phyloP scores from a whole-genome alignment of 2,888 invertebrate genomes.

The Megastigmus dorsalis region DNA sequence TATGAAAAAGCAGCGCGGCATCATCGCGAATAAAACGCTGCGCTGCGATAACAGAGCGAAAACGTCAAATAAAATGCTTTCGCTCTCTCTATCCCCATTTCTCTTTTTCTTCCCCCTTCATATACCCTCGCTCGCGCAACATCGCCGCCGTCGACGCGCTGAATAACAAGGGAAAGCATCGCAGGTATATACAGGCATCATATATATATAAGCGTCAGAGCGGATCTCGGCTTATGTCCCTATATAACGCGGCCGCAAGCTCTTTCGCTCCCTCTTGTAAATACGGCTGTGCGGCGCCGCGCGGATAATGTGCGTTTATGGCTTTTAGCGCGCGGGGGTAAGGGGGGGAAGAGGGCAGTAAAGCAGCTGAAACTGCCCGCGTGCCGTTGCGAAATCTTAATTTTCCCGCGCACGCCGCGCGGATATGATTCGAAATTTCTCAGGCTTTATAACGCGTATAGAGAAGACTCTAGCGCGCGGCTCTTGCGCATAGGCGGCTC shows the following conservation, averaged over 20 bases:
- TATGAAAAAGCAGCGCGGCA: neutral
- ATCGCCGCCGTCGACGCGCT: too few species aligned
- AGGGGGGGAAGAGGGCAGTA: too few species aligned
- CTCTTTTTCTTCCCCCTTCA: too few species aligned
- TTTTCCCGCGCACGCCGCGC: constrained; percentile 20
- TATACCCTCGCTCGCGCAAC: too few species aligned
- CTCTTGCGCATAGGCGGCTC: too few species aligned
- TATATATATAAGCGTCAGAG: too few species aligned
- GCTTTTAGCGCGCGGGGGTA: constrained; percentile 36
- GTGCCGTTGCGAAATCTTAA: constrained; percentile 30
- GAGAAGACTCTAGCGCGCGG: too few species aligned
- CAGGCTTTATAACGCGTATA: neutral
- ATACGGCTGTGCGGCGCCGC: neutral
- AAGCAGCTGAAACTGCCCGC: constrained; percentile 5
- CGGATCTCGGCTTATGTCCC: too few species aligned
- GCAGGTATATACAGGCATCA: too few species aligned
- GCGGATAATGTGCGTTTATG: constrained; percentile 33
- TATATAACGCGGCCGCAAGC: too few species aligned
- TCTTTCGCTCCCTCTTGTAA: constrained; percentile 10
- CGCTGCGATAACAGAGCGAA: neutral
- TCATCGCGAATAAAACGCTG: constrained; percentile 13
- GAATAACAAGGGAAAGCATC: too few species aligned
- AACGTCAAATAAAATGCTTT: constrained; percentile 8
- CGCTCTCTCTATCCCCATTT: neutral
- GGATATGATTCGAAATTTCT: constrained; percentile 26